phyloP scores from a whole-genome alignment of 1,140 invertebrate genomes.

The Brachionus asplanchnoidis region DNA sequence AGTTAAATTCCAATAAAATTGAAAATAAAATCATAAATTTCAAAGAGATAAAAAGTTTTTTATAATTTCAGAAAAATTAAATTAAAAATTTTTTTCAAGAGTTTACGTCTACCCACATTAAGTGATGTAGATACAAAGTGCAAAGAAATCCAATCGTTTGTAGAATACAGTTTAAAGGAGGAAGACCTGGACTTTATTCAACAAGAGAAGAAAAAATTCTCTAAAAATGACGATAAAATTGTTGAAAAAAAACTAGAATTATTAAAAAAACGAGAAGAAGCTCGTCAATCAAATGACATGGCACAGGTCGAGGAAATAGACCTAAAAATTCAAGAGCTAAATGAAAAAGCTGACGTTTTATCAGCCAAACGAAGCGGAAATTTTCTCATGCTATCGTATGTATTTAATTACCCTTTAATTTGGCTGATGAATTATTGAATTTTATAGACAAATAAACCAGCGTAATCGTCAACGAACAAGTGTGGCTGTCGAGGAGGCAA shows the following conservation, averaged over 20 bases:
- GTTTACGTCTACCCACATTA: neutral
- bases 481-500: conserved; percentile 27
- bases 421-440: neutral
- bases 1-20: neutral
- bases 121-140: conserved; percentile 20
- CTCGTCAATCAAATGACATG: neutral
- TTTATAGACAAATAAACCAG: conserved; percentile 18
- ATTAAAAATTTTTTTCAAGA: neutral
- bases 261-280: neutral
- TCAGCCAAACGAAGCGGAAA: conserved; percentile 26
- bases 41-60: neutral
- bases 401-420: neutral
- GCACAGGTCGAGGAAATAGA: conserved; percentile 30
- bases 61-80: neutral
- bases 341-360: conserved; percentile 20
- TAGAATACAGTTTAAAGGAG: conserved; percentile 32
- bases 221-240: conserved; percentile 37
- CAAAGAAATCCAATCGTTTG: conserved; percentile 31
- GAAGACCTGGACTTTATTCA: conserved; percentile 38
- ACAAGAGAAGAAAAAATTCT: conserved; percentile 24
- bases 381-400: neutral
- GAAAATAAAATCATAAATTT: conserved; percentile 44
- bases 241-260: conserved; percentile 30
- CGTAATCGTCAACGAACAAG: neutral
- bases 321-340: conserved; percentile 15